These are phyloP conservation scores for Drosophila ohnishii DNA, from an alignment of 1,140 invertebrate species.

Conservation along the genomic window DNA sequence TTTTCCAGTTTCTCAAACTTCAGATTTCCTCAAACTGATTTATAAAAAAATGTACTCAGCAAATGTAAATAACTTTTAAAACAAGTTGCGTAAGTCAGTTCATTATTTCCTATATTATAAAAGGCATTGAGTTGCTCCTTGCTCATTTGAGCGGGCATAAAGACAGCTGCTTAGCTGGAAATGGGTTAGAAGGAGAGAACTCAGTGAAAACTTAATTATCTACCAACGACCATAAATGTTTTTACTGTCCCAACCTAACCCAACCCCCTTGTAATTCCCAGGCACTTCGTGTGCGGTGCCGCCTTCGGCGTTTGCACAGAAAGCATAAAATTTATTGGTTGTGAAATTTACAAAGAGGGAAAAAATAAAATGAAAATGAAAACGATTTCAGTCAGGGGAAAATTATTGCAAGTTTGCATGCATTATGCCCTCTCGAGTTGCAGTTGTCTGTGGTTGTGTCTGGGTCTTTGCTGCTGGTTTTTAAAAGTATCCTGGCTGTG, in stretches of 20 bases:
- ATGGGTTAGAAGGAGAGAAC: constrained; percentile 33
- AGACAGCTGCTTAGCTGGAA: constrained; percentile 31
- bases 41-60: neutral
- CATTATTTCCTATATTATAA: constrained; percentile 20
- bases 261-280: neutral
- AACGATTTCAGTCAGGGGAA: constrained; percentile 57
- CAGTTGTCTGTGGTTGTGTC: constrained; percentile 11
- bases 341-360: constrained; percentile 64
- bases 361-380: constrained; percentile 45
- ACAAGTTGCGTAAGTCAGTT: constrained; percentile 1
- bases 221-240: constrained; percentile 58
- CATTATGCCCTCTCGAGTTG: constrained; percentile 55
- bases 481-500: constrained; percentile 19
- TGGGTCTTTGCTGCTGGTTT: neutral
- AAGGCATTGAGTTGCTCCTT: constrained; percentile 16
- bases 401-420: constrained; percentile 79
- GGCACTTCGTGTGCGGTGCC: neutral
- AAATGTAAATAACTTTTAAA: constrained; percentile 12
- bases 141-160: constrained; percentile 11
- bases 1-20: neutral
- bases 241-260: constrained; percentile 35
- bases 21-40: neutral
- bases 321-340: constrained; percentile 74
- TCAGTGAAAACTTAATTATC: constrained; percentile 66
- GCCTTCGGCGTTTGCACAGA: constrained; percentile 40